Evolutionary conservation across 30 jellyfish, hydroid and myxozoan genomes (phyloP).

Genomic region (Chironex yamaguchii): DNA sequence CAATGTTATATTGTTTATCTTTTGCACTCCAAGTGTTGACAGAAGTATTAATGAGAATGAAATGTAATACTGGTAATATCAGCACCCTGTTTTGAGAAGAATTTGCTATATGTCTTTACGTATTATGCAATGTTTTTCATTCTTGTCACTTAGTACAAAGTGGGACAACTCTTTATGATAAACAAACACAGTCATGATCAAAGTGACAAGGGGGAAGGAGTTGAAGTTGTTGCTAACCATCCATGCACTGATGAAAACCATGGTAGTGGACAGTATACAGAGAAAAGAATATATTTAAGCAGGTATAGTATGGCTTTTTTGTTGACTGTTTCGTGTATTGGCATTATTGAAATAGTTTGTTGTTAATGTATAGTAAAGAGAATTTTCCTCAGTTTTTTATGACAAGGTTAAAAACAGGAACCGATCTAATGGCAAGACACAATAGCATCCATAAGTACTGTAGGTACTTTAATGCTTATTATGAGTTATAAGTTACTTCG

Average conservation of each 20-base stretch:
- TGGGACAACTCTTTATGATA: constrained; percentile 97
- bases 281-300: constrained; percentile 89
- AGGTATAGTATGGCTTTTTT: too few relatives aligned
- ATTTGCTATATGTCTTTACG: constrained; percentile 5
- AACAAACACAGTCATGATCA: constrained; percentile 99
- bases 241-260: constrained; percentile 72
- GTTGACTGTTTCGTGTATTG: too few relatives aligned
- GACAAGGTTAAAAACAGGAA: too few relatives aligned
- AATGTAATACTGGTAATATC: not conserved
- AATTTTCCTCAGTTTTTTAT: too few relatives aligned
- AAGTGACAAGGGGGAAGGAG: constrained; percentile 99
- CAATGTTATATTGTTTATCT: not conserved
- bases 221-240: constrained; percentile 90
- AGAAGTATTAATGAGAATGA: not conserved
- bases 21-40: not conserved
- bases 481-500: too few relatives aligned
- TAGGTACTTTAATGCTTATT: too few relatives aligned
- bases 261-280: constrained; percentile 95
- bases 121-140: not conserved
- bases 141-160: constrained; percentile 73
- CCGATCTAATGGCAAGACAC: too few relatives aligned
- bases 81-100: not conserved
- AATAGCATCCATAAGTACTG: too few relatives aligned
- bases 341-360: too few relatives aligned
- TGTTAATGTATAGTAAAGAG: too few relatives aligned